Evolutionary conservation across 2,888 invertebrate genomes (phyloP).

Genomic region (Tachina grossa): DNA sequence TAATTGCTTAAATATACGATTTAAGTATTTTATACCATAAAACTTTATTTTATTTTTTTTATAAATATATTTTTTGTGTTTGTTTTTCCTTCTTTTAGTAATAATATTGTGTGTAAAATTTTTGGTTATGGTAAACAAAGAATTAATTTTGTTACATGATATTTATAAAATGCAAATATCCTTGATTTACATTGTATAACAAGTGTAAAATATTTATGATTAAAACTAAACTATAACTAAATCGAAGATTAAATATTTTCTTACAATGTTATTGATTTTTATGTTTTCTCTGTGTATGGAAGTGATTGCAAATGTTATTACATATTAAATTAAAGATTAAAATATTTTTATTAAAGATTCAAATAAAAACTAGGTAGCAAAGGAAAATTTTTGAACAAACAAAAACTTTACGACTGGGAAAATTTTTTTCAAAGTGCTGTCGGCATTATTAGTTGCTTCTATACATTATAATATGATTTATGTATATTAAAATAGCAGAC

Average conservation of each 20-base stretch:
- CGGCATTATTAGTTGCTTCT: no score
- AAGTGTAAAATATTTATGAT: slow-evolving; percentile 43
- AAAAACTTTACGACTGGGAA: no score
- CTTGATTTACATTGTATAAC: slow-evolving; percentile 49
- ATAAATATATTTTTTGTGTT: neutral
- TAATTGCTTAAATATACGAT: slow-evolving; percentile 60
- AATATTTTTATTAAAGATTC: no score
- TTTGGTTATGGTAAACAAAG: slow-evolving; percentile 62
- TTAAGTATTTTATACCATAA: slow-evolving; percentile 51
- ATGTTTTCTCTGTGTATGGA: neutral
- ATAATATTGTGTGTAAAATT: slow-evolving; percentile 28
- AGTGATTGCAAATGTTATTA: slow-evolving; percentile 22
- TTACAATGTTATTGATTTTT: slow-evolving; percentile 28
- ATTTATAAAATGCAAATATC: slow-evolving; percentile 21
- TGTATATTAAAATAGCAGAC: no score
- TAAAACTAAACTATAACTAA: slow-evolving; percentile 38
- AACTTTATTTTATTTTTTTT: slow-evolving; percentile 41
- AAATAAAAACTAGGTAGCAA: neutral
- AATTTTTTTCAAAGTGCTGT: no score
- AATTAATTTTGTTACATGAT: slow-evolving; percentile 55
- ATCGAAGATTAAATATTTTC: slow-evolving; percentile 42
- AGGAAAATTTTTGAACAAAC: neutral
- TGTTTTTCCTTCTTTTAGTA: slow-evolving; percentile 27
- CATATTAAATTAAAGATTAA: neutral
- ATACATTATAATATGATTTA: no score